Evolutionary conservation across 2,888 invertebrate genomes (phyloP).

Genomic region (Proisotoma minuta): DNA sequence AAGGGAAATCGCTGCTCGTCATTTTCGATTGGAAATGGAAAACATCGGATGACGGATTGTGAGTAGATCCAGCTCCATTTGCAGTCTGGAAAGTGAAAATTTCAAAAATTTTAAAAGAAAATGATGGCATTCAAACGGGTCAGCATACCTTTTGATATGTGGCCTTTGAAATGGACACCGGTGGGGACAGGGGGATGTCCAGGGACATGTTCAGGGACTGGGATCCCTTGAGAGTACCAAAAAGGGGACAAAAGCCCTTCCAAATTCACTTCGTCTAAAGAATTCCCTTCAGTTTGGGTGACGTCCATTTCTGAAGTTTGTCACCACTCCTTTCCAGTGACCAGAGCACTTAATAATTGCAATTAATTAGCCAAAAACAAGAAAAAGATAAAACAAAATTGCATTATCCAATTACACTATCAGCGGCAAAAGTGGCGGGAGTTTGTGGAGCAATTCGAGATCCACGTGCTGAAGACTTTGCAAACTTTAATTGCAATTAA

Average conservation of each 20-base stretch:
- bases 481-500: no score
- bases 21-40: conserved; percentile 29
- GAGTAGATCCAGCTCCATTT: conserved; percentile 42
- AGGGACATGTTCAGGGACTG: conserved; percentile 25
- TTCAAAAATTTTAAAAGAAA: neutral
- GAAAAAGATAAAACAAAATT: no score
- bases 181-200: conserved; percentile 22
- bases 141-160: conserved; percentile 38
- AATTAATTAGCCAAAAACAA: no score
- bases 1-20: conserved; percentile 8
- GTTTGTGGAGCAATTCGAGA: no score
- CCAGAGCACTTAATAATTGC: no score
- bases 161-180: conserved; percentile 29
- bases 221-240: conserved; percentile 33
- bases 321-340: no score
- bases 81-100: conserved; percentile 36
- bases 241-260: conserved; percentile 43
- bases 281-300: no score
- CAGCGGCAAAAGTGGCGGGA: no score
- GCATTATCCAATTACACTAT: no score
- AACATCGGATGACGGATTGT: conserved; percentile 38
- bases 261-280: no score
- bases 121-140: neutral
- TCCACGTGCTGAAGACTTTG: no score
- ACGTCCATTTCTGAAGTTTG: no score